Percentiles rank a stretch among this genome's conserved stretches.
Conservation (phyloP, 1,140 invertebrate species). For the Matsumurasca onukii region DNA sequence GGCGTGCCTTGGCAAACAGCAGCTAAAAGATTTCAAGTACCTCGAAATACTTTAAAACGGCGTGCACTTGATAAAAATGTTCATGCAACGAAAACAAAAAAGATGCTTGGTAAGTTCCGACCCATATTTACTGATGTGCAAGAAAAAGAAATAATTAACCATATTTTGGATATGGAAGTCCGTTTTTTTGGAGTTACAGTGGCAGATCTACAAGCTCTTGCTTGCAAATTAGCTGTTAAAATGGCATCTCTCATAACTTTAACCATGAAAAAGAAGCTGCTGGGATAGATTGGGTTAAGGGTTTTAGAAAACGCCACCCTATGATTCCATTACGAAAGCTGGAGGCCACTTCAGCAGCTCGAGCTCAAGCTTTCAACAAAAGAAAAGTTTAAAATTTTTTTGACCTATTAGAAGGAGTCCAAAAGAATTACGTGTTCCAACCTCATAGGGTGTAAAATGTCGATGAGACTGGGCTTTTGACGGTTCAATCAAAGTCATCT, state of each 20-base stretch:
- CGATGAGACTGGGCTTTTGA: constrained; percentile 47
- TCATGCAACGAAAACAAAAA: background rate
- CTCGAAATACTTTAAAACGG: constrained; percentile 39
- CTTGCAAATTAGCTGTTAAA: constrained; percentile 17
- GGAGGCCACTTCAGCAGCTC: constrained; percentile 47
- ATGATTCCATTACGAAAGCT: constrained; percentile 47
- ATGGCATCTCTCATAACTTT: constrained; percentile 20
- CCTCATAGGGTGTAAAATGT: constrained; percentile 45
- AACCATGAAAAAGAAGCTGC: constrained; percentile 34
- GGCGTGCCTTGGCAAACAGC: constrained; percentile 36
- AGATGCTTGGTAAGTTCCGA: constrained; percentile 8
- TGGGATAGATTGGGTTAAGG: constrained; percentile 43
- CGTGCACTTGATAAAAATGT: constrained; percentile 1
- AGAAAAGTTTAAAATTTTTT: constrained; percentile 46
- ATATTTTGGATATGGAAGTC: constrained; percentile 19
- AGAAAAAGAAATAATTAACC: constrained; percentile 7
- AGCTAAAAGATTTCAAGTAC: constrained; percentile 40
- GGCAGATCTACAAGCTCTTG: constrained; percentile 13
- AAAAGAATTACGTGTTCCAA: constrained; percentile 30
- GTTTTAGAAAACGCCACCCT: constrained; percentile 48
- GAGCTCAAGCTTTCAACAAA: constrained; percentile 49
- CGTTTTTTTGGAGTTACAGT: constrained; percentile 17
- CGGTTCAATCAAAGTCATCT: constrained; percentile 38
- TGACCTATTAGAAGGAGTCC: constrained; percentile 40
- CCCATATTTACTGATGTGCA: constrained; percentile 18